Conservation (phyloP, 2,797 vertebrate species). For the Acanthurus tractus region DNA sequence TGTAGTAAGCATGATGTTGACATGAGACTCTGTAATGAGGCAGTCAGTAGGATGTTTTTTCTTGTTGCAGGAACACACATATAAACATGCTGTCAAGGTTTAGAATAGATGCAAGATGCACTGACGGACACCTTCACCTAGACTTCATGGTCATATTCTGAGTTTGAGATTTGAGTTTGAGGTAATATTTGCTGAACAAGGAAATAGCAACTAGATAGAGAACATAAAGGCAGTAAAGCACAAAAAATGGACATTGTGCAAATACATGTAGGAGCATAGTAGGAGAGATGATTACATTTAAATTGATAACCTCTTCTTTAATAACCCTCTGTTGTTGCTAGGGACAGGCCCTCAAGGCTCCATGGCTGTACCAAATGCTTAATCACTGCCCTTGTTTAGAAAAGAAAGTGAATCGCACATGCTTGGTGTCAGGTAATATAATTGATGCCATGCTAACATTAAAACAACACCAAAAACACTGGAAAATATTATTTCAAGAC, state of each 20-base stretch:
- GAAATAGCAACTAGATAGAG: not conserved
- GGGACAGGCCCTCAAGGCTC: too few species aligned
- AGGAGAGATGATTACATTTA: slow-evolving; percentile 5
- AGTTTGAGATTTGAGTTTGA: not conserved
- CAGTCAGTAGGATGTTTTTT: not conserved
- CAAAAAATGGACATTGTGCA: not conserved
- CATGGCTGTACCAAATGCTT: too few species aligned
- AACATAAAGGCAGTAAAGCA: not conserved
- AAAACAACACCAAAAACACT: too few species aligned
- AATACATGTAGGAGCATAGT: not conserved
- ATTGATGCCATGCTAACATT: too few species aligned
- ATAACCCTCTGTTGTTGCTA: slow-evolving; percentile 3
- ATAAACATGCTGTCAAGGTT: not conserved
- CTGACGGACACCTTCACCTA: not conserved
- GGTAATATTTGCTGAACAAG: too few species aligned
- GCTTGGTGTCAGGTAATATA: too few species aligned
- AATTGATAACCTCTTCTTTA: not conserved
- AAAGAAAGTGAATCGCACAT: too few species aligned
- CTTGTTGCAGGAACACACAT: not conserved
- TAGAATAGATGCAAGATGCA: not conserved
- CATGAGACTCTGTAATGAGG: not conserved
- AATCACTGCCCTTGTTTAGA: too few species aligned
- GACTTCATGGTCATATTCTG: not conserved
- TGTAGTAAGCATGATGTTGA: not conserved
- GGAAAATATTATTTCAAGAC: too few species aligned